Evolutionary conservation across 2,113 vertebrate genomes (phyloP), one percentile per base, ranked within the genome.

Genomic region (Peucedramus taeniatus): DNA sequence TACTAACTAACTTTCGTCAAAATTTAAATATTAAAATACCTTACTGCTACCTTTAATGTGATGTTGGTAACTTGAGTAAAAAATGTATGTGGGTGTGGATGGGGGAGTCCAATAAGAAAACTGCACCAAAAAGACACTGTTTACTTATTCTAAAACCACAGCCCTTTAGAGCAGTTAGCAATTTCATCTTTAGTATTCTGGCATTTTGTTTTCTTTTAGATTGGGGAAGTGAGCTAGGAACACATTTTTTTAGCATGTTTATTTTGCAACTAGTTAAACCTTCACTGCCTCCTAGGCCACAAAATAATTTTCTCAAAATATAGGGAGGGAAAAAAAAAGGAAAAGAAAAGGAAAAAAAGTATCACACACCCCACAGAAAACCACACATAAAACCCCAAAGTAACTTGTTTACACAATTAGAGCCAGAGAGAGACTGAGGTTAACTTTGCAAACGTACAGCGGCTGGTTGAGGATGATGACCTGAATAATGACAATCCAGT

Each of bases 401-500:
- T 57, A 35, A 56, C 49, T 60, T 37, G 37, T 75, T 66, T 42
- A 60, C 44, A 75, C 40, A 75, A 63, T 75, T 39, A 85, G 40
- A 92, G 33, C 9, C 69, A 89, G 30, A 3, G 2, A 82, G 44
- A 66, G 54, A 90, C 24, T 35, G 44, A 63, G 7, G 68, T 84
- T 80, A 92, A 78, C 57, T 83, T 50, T 35, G 40, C 22, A 68
- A 89, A 98, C 99, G 96, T 98, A 99, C 99, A 98, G 99, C 98
- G 97, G 99, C 98, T 98, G 99, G 99, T 98, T 99, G 99, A 97
- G 99, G 99, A 97, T 99, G 99, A 97, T 98, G 99, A 98, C 99
- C 98, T 98, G 99, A 99, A 99, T 99, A 99, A 98, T 99, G 98
- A 98, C 99, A 99, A 98, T 99, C 99, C 98, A 99, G 98, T 98